Percentiles rank a stretch among this genome's conserved stretches.
These are phyloP conservation scores for Abrostola tripartita DNA, from an alignment of 2,888 invertebrate species.

Conservation along the genomic window DNA sequence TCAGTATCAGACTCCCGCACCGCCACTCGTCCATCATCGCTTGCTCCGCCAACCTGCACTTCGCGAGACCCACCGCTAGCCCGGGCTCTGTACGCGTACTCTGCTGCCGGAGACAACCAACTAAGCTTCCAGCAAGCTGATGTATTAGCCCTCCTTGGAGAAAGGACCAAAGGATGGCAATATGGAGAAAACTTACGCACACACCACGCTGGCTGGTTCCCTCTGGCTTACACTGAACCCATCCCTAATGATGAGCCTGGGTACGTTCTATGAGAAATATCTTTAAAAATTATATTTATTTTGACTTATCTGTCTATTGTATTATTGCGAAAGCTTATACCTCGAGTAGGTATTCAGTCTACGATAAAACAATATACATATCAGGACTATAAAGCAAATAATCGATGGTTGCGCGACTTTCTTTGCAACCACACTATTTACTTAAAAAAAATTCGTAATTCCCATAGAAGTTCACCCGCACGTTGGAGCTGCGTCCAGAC, in stretches of 20 bases:
- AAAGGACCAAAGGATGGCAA: constrained; percentile 98
- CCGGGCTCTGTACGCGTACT: constrained; percentile 95
- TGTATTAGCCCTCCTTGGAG: constrained; percentile 95
- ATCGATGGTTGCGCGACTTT: no score
- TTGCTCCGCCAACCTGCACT: constrained; percentile 88
- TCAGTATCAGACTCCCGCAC: constrained; percentile 76
- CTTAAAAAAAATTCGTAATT: background rate
- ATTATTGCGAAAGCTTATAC: background rate
- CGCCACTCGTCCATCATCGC: constrained; percentile 89
- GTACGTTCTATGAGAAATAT: constrained; percentile 74
- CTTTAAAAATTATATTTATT: background rate
- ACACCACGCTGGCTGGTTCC: constrained; percentile 98
- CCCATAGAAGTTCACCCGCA: constrained; percentile 77
- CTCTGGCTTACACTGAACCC: constrained; percentile 97
- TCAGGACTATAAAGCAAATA: no score
- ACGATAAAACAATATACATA: no score
- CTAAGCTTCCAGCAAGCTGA: constrained; percentile 97
- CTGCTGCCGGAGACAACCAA: constrained; percentile 96
- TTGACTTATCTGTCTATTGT: background rate
- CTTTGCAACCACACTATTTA: no score
- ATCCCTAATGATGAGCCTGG: constrained; percentile 90
- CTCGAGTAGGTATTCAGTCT: no score
- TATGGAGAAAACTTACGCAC: constrained; percentile 98
- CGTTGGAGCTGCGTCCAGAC: constrained; percentile 84
- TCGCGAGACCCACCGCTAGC: constrained; percentile 93